Percentiles rank a stretch among this genome's conserved stretches.
Conservation (phyloP, 2,888 invertebrate species). For the Microctonus hyperodae region DNA sequence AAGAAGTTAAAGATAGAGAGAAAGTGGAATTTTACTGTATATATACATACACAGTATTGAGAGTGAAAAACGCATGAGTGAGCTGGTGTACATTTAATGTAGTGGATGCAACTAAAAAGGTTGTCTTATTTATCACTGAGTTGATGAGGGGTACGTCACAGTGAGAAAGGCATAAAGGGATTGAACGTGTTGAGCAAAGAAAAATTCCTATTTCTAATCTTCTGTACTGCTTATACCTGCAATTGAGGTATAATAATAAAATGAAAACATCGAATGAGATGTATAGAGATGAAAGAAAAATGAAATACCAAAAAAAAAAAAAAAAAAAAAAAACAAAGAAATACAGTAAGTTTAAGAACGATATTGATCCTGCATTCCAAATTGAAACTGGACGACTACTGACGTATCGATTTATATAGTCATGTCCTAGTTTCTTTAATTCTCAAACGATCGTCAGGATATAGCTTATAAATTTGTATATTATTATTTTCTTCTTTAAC, state of each 20-base stretch:
- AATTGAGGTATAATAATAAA: no score
- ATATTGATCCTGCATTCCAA: slow-evolving; percentile 50
- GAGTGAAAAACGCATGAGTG: no score
- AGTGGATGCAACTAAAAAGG: not conserved
- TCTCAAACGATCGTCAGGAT: slow-evolving; percentile 46
- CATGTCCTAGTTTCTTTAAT: slow-evolving; percentile 54
- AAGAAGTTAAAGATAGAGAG: not conserved
- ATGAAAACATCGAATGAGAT: no score
- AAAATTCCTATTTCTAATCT: not conserved
- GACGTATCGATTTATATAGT: slow-evolving; percentile 53
- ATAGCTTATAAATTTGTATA: not conserved
- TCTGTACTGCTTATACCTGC: not conserved
- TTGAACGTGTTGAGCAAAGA: not conserved
- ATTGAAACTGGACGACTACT: slow-evolving; percentile 55
- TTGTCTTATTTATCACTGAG: not conserved
- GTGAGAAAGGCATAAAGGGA: not conserved
- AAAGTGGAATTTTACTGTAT: no score
- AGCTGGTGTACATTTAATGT: not conserved
- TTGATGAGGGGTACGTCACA: not conserved
- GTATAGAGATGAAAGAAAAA: no score
- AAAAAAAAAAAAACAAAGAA: not conserved
- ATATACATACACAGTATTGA: no score
- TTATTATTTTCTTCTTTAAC: not conserved
- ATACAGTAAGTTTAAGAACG: not conserved
- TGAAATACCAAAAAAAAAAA: no score